Evolutionary conservation across 2,888 invertebrate genomes (phyloP), one percentile per base, ranked within the genome.

Genomic region (Phytoseiulus persimilis): DNA sequence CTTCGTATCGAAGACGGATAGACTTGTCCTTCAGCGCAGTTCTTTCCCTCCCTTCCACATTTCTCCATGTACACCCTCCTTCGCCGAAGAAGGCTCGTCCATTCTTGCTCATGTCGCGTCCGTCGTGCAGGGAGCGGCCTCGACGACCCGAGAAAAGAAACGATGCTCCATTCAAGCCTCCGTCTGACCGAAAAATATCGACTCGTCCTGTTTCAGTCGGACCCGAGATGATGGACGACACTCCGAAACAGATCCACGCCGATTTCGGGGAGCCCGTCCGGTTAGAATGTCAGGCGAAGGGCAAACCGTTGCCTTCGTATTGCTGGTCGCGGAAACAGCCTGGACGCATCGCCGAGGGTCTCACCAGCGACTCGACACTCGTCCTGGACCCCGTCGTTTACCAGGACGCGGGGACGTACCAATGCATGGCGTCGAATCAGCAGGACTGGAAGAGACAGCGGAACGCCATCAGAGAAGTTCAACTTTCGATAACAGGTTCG

Each of bases 181-280:
- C 65, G 5, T 65, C 65, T 65, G 65, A 65, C 65, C 65, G 65
- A 65, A 65, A 65, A 65, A 65, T 23, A 65, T 65, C 65, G 65
- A 65, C 65, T 14, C 65, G 14, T 65, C 18, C 65, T 65, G 65
- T 90, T 91, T 90, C 91, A 92, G 92, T 92, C 91, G 92, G 91
- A 90, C 91, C 92, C 39, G 91, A 91, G 90, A 92, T 92, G 90
- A 91, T 91, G 90, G 91, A 92, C 90, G 91, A 92, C 89, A 91
- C 92, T 90, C 92, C 92, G 65, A 89, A 89, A 83, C 14, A 89
- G 33, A 83, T 89, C 83, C 83, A 89, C 83, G 96, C 96, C 83
- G 95, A 96, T 90, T 94, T 97, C 32, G 97, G 97, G 9, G 96
- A 96, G 11, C 96, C 96, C 89, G 96, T 96, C 83, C 96, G 96